Conservation (phyloP, 2,797 vertebrate species). For the Semotilus atromaculatus region DNA sequence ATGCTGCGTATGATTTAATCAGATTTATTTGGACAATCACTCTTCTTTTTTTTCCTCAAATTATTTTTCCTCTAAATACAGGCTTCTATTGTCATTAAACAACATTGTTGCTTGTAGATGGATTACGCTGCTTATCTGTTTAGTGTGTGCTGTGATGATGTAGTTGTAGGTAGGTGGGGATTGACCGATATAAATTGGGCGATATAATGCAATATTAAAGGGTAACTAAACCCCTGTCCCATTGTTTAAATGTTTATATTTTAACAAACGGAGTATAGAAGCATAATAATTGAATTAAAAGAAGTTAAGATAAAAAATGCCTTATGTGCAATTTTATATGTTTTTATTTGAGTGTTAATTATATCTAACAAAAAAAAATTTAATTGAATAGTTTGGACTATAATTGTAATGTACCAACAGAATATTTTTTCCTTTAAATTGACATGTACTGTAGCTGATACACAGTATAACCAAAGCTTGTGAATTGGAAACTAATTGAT, state of each 20-base stretch:
- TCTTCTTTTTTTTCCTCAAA: background rate
- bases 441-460: background rate
- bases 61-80: background rate
- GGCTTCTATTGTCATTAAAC: background rate
- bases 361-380: background rate
- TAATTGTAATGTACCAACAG: background rate
- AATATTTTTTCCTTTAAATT: background rate
- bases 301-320: background rate
- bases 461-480: too few relatives aligned
- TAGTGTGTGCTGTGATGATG: background rate
- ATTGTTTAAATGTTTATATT: background rate
- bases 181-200: background rate
- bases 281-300: background rate
- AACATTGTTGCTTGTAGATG: background rate
- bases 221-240: too few relatives aligned
- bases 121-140: background rate
- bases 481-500: too few relatives aligned
- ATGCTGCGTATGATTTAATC: constrained; percentile 13
- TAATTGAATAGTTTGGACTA: background rate
- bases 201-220: background rate
- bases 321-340: background rate
- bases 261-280: too few relatives aligned
- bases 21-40: constrained; percentile 29
- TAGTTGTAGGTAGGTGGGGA: constrained; percentile 3
- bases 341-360: background rate